phyloP scores from a whole-genome alignment of 2,888 invertebrate species.

The Endotricha flammealis region DNA sequence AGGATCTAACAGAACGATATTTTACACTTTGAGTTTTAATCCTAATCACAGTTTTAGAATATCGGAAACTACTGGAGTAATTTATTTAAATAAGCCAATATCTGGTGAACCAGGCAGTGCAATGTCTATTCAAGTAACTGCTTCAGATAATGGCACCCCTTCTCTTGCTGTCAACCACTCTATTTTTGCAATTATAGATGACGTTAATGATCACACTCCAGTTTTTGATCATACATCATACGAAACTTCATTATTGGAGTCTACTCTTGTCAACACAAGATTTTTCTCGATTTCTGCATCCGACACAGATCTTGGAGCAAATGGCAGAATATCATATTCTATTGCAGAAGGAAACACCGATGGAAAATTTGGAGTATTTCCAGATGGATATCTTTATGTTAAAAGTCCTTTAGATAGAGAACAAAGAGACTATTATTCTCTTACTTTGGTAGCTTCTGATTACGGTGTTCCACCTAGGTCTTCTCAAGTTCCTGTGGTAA shows the following conservation, averaged over 20 bases:
- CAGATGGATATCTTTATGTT: slow-evolving; percentile 95
- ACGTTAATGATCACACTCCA: slow-evolving; percentile 97
- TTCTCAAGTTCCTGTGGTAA: slow-evolving; percentile 93
- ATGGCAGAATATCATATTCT: slow-evolving; percentile 87
- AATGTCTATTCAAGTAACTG: slow-evolving; percentile 87
- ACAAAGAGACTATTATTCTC: slow-evolving; percentile 92
- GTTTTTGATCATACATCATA: slow-evolving; percentile 95
- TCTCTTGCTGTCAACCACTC: slow-evolving; percentile 86
- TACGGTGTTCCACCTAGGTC: slow-evolving; percentile 86
- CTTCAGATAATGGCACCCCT: slow-evolving; percentile 89
- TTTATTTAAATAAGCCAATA: slow-evolving; percentile 90
- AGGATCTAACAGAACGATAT: slow-evolving; percentile 91
- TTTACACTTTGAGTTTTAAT: slow-evolving; percentile 89
- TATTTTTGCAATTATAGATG: slow-evolving; percentile 85
- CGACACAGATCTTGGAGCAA: slow-evolving; percentile 90
- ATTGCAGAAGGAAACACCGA: slow-evolving; percentile 93
- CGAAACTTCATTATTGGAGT: slow-evolving; percentile 94
- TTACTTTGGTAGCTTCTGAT: slow-evolving; percentile 91
- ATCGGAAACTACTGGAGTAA: slow-evolving; percentile 90
- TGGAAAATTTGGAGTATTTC: slow-evolving; percentile 94
- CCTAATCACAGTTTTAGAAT: slow-evolving; percentile 90
- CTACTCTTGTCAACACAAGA: slow-evolving; percentile 92
- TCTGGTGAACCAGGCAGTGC: slow-evolving; percentile 84
- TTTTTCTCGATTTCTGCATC: slow-evolving; percentile 94
- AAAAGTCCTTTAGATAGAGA: slow-evolving; percentile 92